Percentiles rank a stretch among this genome's conserved stretches.
phyloP scores from a whole-genome alignment of 2,888 invertebrate genomes.

The Augiades crinisus region DNA sequence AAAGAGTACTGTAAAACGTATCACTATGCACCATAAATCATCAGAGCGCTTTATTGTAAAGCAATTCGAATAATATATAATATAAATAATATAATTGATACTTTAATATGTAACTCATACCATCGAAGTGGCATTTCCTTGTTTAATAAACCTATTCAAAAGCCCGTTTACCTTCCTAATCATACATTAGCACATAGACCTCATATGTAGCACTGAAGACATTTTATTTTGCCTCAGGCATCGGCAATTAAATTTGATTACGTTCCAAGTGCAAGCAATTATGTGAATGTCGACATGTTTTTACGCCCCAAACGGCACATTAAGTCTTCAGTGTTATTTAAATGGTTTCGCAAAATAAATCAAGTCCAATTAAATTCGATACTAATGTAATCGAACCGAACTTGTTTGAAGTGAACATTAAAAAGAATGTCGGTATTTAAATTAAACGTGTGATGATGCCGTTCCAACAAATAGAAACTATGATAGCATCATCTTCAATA shows the following conservation, averaged over 20 bases:
- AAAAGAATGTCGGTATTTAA: background rate
- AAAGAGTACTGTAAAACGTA: too few species aligned
- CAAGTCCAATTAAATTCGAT: slow-evolving; percentile 19
- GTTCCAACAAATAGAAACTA: too few species aligned
- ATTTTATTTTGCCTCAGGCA: slow-evolving; percentile 36
- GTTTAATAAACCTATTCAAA: slow-evolving; percentile 29
- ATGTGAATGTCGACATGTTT: slow-evolving; percentile 39
- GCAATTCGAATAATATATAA: too few species aligned
- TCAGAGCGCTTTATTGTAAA: too few species aligned
- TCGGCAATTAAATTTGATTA: slow-evolving; percentile 38
- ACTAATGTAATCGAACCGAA: slow-evolving; percentile 5
- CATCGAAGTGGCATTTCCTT: slow-evolving; percentile 30
- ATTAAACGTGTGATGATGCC: too few species aligned
- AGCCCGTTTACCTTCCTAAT: slow-evolving; percentile 32
- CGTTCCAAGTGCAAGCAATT: slow-evolving; percentile 33
- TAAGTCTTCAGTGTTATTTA: slow-evolving; percentile 28
- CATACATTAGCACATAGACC: slow-evolving; percentile 7
- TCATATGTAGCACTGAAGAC: slow-evolving; percentile 19
- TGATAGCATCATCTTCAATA: too few species aligned
- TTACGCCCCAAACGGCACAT: slow-evolving; percentile 29
- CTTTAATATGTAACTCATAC: background rate
- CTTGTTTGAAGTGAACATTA: background rate
- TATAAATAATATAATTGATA: background rate
- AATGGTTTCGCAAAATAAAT: slow-evolving; percentile 29
- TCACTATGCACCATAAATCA: too few species aligned